Evolutionary conservation across 2,888 invertebrate species (phyloP), one percentile per base, ranked within the genome.

Genomic region (Zaprionus obscuricornis): DNA sequence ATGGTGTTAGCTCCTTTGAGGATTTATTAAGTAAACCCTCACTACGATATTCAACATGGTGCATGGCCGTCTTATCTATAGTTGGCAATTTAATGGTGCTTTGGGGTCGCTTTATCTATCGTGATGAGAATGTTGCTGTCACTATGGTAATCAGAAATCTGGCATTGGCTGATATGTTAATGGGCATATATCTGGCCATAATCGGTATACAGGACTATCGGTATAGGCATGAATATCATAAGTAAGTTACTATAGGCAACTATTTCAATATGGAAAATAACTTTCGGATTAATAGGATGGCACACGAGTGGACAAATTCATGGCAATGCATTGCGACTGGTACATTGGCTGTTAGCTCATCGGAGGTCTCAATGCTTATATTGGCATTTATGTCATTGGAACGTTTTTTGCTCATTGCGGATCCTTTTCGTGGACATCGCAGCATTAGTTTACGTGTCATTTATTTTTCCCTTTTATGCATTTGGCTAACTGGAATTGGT

Each of bases 311-410:
- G 94, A 92, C 93, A 86, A 91, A 92, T 5, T 94, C 94, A 0
- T 93, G 92, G 92, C 88, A 91, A n/a, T 95, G 94, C 87, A 92
- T 92, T 0, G 77, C 91, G 1, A 90, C 92, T 22, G 94, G 94
- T 20, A 90, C 93, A 2, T 71, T 94, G 24, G 94, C 94, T 0
- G 93, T 94, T 89, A 92, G 92, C 14, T 94, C 94, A 1, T 92
- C 93, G 1, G 94, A 95, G 90, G 93, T 94, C 1, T 94, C 94
- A 4, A 92, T 95, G 86, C 87, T 94, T 29, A 93, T 94, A 55
- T 87, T 95, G 65, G 92, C 93, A 1, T 93, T 94, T 79, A 93
- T 95, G 92, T 94, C 94, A 1, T 87, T 94, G 70, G 94, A 94
- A 72, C 91, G 94, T 68, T 94, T 93, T 84, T 87, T 94, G 63